Evolutionary conservation across 2,888 invertebrate species (phyloP), one percentile per base, ranked within the genome.

Genomic region (Syrphus vitripennis): DNA sequence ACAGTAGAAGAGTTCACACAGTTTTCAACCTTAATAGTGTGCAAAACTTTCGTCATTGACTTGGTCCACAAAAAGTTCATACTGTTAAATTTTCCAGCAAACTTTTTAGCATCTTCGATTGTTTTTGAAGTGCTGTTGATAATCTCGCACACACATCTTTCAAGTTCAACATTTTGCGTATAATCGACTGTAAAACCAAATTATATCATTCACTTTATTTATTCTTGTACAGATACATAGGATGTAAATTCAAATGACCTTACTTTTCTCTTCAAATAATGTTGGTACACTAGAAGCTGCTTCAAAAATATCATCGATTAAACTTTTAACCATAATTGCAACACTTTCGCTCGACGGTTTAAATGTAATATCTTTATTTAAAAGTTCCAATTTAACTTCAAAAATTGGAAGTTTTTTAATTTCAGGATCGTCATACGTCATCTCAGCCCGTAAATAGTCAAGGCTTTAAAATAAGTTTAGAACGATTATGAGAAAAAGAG

Each of bases 301-400:
- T 2, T 7, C 31, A 34, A 86, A 78, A 65, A 86, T 74, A 4
- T 78, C 70, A 19, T 78, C 45, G 24, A 82, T 74, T n/a, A 86
- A 34, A n/a, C 19, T 48, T 3, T 9, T 59, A 1, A 97, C 93
- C 69, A 96, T 94, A 88, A 94, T 94, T 87, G 95, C 94, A 89
- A 98, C 95, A 75, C 96, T 96, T 87, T 94, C 94, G 7, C 93
- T 91, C 89, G 95, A 94, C 4, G 98, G 98, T 50, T 94, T 93
- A 91, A 96, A 97, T 84, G 94, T 93, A 89, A 98, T 95, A 87
- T 90, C 94, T 79, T 95, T 95, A 88, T 95, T 95, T 88, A 94
- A 94, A 40, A 98, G 93, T 90, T 96, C 95, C 87, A 97, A 94
- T 81, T 94, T 93, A 12, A 98, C 94, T 93, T 97, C 96, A 92